phyloP scores from a whole-genome alignment of 2,113 vertebrate genomes.

The Polyodon spathula region DNA sequence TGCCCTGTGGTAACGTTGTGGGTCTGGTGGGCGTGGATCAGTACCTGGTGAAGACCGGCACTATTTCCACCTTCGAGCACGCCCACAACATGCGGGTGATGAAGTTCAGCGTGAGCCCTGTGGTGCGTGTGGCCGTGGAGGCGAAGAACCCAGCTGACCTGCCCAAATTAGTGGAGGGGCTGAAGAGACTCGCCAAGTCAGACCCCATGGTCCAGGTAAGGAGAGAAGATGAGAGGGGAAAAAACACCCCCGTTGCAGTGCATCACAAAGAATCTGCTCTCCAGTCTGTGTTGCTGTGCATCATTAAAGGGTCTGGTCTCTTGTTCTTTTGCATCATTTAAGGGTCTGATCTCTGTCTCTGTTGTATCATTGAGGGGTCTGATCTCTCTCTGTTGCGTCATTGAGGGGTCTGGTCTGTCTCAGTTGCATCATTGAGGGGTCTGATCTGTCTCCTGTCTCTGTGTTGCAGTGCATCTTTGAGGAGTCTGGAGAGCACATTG shows the following conservation, averaged over 20 bases:
- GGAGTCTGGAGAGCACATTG: constrained; percentile 46
- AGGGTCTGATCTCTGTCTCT: too few relatives aligned
- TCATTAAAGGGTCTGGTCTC: too few relatives aligned
- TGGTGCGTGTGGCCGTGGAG: constrained; percentile 47
- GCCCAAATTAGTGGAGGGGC: constrained; percentile 50
- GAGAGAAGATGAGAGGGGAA: background rate
- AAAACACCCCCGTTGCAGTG: too few relatives aligned
- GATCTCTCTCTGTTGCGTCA: too few relatives aligned
- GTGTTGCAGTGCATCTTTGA: constrained; percentile 26
- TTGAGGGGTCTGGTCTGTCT: too few relatives aligned
- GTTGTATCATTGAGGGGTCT: too few relatives aligned
- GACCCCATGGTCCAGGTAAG: constrained; percentile 52
- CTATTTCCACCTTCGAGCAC: constrained; percentile 46
- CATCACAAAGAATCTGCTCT: background rate
- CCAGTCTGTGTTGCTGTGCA: constrained; percentile 23
- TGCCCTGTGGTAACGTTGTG: constrained; percentile 51
- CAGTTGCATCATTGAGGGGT: too few relatives aligned
- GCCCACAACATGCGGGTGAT: constrained; percentile 50
- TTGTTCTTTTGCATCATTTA: too few relatives aligned
- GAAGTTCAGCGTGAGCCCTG: constrained; percentile 51
- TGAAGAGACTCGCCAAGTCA: constrained; percentile 50
- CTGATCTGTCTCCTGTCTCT: background rate
- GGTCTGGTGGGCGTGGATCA: constrained; percentile 51
- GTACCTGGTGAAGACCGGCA: constrained; percentile 47
- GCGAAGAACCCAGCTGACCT: constrained; percentile 50